phyloP scores from a whole-genome alignment of 2,888 invertebrate genomes.

The Seladonia tumulorum region DNA sequence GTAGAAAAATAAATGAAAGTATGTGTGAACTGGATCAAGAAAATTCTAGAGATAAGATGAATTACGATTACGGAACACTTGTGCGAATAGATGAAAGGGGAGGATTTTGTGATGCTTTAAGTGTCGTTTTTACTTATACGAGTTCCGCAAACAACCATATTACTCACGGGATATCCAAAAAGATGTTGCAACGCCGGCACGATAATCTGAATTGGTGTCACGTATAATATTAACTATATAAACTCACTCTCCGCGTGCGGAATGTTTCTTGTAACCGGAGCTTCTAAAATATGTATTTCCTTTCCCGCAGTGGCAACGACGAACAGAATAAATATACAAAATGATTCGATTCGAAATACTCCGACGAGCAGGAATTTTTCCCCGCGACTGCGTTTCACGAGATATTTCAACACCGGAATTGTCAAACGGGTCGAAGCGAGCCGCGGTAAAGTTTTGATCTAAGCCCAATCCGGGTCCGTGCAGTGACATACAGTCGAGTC shows the following conservation, averaged over 20 bases:
- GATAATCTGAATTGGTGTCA: slow-evolving; percentile 1
- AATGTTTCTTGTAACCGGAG: slow-evolving; percentile 7
- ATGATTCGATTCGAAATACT: background rate
- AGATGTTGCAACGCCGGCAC: background rate
- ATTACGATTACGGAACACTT: background rate
- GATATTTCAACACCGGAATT: background rate
- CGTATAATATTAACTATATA: slow-evolving; percentile 9
- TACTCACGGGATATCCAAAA: background rate
- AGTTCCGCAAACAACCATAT: background rate
- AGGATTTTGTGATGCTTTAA: background rate
- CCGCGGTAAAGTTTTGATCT: no score
- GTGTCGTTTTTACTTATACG: background rate
- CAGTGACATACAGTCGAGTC: no score
- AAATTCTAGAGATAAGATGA: no score
- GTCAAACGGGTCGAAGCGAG: background rate
- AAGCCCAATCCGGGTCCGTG: no score
- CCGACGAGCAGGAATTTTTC: background rate
- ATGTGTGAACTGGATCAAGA: no score
- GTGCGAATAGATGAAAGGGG: background rate
- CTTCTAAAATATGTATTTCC: background rate
- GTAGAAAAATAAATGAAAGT: no score
- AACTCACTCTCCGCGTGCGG: background rate
- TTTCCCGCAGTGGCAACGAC: background rate
- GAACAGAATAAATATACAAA: background rate
- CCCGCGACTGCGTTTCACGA: background rate